Evolutionary conservation across 2,797 vertebrate genomes (phyloP), one percentile per base, ranked within the genome.

Genomic region (Ctenochaetus hawaiiensis): DNA sequence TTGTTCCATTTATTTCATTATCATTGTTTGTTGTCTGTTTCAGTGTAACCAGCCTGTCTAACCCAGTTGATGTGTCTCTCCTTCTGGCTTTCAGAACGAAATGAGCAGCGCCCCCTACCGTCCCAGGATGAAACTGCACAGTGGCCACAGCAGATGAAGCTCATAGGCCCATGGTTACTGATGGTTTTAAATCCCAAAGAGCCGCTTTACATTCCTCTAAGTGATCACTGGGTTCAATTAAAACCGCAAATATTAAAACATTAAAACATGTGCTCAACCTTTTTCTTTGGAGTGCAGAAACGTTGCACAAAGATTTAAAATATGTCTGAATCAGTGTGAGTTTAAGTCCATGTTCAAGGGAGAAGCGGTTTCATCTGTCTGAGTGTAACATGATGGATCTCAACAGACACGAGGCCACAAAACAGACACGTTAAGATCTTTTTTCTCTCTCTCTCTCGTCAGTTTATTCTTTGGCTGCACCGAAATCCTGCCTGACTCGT

Each of bases 91-190:
- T 78, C 87, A 92, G 77, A 84, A 62, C 51, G 89, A 93, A 93
- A 90, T 41, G 82, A 88, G 81, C 89, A 95, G 89, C 88, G 90
- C 64, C 94, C 86, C 92, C 94, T 90, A 14, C 81, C 60, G 94
- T 60, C 45, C 61, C 0, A 1, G 1, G 0, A 0, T 0, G 14
- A 1, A n/a, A 49, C 34, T 17, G 74, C 81, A 64, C 8, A 6
- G 18, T 2, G 45, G 22, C 67, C 9, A 6, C 64, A 13, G 53
- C 51, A 43, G 49, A 17, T 10, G 4, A 16, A 57, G 41, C 84
- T 82, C 56, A 4, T 49, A 57, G 84, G 77, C 74, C 73, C 78
- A 30, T 59, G 77, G 77, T 82, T 43, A 75, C 71, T 69, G 59
- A 84, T 78, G 77, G 7, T 56, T 84, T 77, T 39, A 57, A 75